These are phyloP conservation scores for Choloepus hoffmanni DNA, from an alignment of 2,113 vertebrate genomes.

Conservation along the genomic window DNA sequence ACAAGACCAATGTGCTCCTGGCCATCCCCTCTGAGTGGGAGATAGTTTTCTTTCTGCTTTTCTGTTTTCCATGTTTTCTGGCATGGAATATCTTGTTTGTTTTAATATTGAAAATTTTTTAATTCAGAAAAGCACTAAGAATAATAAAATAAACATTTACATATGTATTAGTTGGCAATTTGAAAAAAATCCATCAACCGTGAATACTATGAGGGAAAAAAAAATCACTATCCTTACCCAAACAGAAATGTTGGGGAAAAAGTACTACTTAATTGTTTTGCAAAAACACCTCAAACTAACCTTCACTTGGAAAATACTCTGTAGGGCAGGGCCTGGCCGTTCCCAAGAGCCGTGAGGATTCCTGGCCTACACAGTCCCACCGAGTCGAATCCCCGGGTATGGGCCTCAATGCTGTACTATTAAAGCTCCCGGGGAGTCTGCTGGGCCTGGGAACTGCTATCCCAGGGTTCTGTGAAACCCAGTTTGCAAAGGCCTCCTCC, in stretches of 20 bases:
- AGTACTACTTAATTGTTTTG: not conserved
- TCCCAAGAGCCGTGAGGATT: rapidly evolving
- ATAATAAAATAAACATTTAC: not conserved
- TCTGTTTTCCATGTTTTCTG: not conserved
- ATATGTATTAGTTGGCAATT: not conserved
- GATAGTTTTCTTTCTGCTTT: not conserved
- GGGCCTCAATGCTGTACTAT: rapidly evolving
- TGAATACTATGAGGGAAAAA: not conserved
- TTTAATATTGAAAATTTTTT: not conserved
- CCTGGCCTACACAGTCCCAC: not conserved
- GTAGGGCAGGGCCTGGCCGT: rapidly evolving
- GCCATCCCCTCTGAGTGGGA: not conserved
- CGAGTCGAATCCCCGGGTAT: rapidly evolving
- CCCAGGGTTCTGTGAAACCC: rapidly evolving
- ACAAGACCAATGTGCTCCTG: rapidly evolving
- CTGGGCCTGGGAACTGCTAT: not conserved
- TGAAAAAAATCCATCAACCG: not conserved
- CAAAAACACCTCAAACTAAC: not conserved
- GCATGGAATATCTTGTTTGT: not conserved
- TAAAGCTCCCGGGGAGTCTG: rapidly evolving
- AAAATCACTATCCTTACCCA: not conserved
- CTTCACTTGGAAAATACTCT: rapidly evolving
- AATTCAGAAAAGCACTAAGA: not conserved
- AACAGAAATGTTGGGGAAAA: not conserved
- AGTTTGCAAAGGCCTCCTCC: not conserved